Evolutionary conservation across 2,797 vertebrate genomes (phyloP).

Genomic region (Varecia variegata): DNA sequence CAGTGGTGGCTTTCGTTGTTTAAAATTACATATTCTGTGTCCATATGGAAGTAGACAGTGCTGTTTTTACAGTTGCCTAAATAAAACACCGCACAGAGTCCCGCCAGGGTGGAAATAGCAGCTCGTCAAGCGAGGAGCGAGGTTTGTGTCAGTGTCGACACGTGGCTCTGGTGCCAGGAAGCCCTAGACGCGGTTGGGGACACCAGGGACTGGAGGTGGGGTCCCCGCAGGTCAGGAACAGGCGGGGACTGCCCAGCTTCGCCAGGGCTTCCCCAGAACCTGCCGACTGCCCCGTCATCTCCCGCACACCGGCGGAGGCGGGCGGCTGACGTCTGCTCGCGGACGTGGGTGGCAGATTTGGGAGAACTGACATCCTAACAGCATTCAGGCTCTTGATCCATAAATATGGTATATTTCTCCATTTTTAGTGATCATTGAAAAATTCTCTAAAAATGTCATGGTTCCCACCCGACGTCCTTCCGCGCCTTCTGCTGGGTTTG

Average conservation of each 20-base stretch:
- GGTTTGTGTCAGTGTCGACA: background rate
- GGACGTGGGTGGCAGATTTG: fast-evolving
- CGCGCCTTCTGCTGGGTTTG: too few relatives aligned
- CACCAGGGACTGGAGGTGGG: too few relatives aligned
- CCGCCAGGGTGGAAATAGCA: background rate
- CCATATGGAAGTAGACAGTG: fast-evolving
- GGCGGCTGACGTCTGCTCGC: too few relatives aligned
- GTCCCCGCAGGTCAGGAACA: background rate
- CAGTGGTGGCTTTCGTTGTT: fast-evolving
- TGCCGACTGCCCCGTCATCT: too few relatives aligned
- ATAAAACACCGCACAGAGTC: background rate
- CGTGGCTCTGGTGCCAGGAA: background rate
- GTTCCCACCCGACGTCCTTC: fast-evolving
- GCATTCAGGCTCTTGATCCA: fast-evolving
- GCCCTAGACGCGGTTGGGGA: background rate
- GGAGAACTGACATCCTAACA: fast-evolving
- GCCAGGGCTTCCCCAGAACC: too few relatives aligned
- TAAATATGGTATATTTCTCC: fast-evolving
- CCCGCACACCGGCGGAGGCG: too few relatives aligned
- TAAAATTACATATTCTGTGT: too few relatives aligned
- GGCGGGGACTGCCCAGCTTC: too few relatives aligned
- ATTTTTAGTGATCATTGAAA: background rate
- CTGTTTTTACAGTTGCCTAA: background rate
- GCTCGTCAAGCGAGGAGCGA: background rate
- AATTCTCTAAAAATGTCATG: background rate